These are phyloP conservation scores for Diadromus collaris DNA, from an alignment of 2,888 invertebrate species.

Conservation along the genomic window DNA sequence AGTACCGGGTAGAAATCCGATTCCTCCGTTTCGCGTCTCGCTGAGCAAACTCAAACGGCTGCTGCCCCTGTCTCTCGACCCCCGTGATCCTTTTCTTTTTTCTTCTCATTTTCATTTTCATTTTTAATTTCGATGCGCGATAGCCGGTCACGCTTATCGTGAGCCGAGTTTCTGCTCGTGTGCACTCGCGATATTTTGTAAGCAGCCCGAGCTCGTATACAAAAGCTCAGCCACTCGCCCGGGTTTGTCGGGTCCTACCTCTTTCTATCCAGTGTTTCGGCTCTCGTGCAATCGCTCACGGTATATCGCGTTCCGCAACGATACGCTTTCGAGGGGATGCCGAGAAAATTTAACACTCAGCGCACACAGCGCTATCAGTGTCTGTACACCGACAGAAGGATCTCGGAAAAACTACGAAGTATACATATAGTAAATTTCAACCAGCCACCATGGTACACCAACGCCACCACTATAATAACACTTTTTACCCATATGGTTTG, in stretches of 20 bases:
- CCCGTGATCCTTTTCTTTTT: conserved; percentile 9
- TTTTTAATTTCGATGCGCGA: conserved; percentile 23
- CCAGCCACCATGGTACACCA: no score
- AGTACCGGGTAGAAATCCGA: conserved; percentile 14
- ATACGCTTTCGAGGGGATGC: conserved; percentile 49
- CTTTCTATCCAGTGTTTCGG: conserved; percentile 8
- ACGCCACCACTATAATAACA: no score
- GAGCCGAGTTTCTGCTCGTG: conserved; percentile 8
- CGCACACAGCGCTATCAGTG: no score
- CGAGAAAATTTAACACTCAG: conserved; percentile 31
- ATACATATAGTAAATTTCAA: no score
- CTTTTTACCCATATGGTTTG: no score
- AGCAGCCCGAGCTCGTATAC: not conserved
- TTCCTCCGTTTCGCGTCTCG: conserved; percentile 6
- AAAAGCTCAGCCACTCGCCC: conserved; percentile 8
- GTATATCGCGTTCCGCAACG: conserved; percentile 31
- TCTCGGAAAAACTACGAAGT: no score
- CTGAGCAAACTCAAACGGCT: conserved; percentile 20
- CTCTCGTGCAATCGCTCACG: conserved; percentile 29
- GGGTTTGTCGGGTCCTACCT: not conserved
- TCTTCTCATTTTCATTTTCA: not conserved
- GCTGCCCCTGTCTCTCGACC: not conserved
- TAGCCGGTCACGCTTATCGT: conserved; percentile 12
- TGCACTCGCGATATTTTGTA: conserved; percentile 17
- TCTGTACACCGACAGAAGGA: no score